Percentiles rank a stretch among this genome's conserved stretches.
Conservation (phyloP, 2,113 vertebrate genomes). For the Oryzias celebensis region DNA sequence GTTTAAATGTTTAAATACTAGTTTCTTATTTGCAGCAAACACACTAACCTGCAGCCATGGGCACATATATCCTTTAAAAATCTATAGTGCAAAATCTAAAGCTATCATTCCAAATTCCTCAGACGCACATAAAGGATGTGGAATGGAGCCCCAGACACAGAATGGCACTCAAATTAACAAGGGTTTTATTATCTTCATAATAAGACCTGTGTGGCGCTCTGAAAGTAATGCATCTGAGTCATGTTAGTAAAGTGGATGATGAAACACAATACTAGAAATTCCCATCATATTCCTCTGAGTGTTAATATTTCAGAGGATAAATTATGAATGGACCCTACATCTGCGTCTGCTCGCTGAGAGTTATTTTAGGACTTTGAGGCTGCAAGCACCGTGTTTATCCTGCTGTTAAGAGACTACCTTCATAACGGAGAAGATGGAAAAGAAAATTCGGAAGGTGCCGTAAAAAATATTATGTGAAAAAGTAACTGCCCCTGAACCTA, state of each 20-base stretch:
- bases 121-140: conserved; percentile 32
- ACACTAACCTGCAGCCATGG: not conserved
- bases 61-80: conserved; percentile 36
- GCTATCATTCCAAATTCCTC: conserved; percentile 11
- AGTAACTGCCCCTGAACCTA: no score
- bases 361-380: conserved; percentile 36
- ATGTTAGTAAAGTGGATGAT: conserved; percentile 29
- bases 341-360: conserved; percentile 36
- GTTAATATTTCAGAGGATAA: conserved; percentile 67
- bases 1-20: no score
- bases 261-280: conserved; percentile 42
- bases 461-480: no score
- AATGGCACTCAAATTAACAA: conserved; percentile 33
- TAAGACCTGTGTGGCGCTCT: conserved; percentile 15
- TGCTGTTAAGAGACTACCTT: conserved; percentile 9
- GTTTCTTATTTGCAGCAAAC: conserved; percentile 9
- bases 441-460: no score
- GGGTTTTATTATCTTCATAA: conserved; percentile 21
- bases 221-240: conserved; percentile 42
- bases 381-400: conserved; percentile 21
- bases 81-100: conserved; percentile 13
- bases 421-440: conserved; percentile 1
- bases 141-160: conserved; percentile 21
- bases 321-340: conserved; percentile 64
- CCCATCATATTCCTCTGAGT: conserved; percentile 28